Evolutionary conservation across 2,888 invertebrate species (phyloP).

Genomic region (Bruchidius siliquastri): DNA sequence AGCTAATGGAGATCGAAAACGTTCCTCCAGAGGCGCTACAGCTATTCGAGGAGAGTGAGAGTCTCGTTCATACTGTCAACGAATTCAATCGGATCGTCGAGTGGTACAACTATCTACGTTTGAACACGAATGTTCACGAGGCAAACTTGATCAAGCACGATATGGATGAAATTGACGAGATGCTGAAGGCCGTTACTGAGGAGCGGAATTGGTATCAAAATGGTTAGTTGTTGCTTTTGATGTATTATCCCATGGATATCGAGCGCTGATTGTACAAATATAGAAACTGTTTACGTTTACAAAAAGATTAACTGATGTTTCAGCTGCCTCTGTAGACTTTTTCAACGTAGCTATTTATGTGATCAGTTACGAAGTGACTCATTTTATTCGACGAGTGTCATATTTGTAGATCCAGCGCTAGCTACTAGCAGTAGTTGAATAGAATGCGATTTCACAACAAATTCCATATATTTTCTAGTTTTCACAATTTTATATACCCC

Average conservation of each 20-base stretch:
- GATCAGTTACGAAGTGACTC: too few species aligned
- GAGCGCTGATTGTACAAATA: background rate
- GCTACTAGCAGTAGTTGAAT: too few species aligned
- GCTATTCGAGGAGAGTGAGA: constrained; percentile 65
- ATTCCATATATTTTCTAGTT: too few species aligned
- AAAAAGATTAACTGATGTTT: too few species aligned
- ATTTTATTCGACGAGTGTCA: too few species aligned
- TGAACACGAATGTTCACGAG: constrained; percentile 71
- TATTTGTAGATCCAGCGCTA: too few species aligned
- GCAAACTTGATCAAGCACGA: constrained; percentile 72
- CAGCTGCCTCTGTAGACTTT: too few species aligned
- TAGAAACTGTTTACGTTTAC: too few species aligned
- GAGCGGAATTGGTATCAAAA: constrained; percentile 76
- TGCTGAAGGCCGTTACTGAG: constrained; percentile 64
- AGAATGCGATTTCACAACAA: too few species aligned
- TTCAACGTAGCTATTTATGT: too few species aligned
- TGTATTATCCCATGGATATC: too few species aligned
- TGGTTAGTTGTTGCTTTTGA: constrained; percentile 50
- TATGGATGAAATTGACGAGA: constrained; percentile 66
- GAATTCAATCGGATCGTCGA: constrained; percentile 57
- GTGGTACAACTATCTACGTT: constrained; percentile 80
- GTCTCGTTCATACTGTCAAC: constrained; percentile 51
- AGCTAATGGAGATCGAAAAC: constrained; percentile 55
- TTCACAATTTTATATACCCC: too few species aligned
- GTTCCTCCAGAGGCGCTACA: constrained; percentile 57